Evolutionary conservation across 2,113 vertebrate species (phyloP).

Genomic region (Vireo altiloquus): DNA sequence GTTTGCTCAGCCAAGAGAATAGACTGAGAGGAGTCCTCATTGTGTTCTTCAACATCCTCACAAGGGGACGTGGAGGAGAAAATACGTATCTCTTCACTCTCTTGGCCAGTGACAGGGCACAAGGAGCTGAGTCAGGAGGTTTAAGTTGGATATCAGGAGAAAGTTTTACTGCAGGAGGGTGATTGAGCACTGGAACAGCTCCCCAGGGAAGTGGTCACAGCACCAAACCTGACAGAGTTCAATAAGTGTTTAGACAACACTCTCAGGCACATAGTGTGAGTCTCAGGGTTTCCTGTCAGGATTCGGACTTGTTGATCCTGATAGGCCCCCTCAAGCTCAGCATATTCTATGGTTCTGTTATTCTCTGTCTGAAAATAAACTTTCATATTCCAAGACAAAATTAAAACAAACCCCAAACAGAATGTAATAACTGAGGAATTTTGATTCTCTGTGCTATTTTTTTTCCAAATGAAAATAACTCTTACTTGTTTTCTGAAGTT

Average conservation of each 20-base stretch:
- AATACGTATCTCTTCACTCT: not conserved
- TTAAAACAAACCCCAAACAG: not conserved
- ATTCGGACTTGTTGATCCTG: not conserved
- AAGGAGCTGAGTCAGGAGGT: not conserved
- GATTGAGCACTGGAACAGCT: not conserved
- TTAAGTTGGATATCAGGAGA: not conserved
- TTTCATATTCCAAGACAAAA: not conserved
- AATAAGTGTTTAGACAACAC: too few species aligned
- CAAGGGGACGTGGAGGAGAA: not conserved
- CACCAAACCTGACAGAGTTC: not conserved
- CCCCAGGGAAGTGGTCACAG: not conserved
- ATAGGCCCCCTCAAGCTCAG: not conserved
- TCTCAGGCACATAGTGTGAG: accelerated
- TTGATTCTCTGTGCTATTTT: not conserved
- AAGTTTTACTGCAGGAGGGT: not conserved
- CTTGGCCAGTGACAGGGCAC: not conserved
- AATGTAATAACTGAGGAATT: not conserved
- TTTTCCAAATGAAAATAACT: not conserved
- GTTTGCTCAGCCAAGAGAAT: not conserved
- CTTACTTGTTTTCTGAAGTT: not conserved
- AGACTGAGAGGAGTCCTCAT: not conserved
- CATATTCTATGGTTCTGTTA: not conserved
- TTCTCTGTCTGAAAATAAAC: not conserved
- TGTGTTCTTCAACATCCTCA: not conserved
- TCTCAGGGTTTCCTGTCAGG: not conserved